These are phyloP conservation scores for Tiliacea citrago DNA, from an alignment of 2,888 invertebrate genomes.

Conservation along the genomic window DNA sequence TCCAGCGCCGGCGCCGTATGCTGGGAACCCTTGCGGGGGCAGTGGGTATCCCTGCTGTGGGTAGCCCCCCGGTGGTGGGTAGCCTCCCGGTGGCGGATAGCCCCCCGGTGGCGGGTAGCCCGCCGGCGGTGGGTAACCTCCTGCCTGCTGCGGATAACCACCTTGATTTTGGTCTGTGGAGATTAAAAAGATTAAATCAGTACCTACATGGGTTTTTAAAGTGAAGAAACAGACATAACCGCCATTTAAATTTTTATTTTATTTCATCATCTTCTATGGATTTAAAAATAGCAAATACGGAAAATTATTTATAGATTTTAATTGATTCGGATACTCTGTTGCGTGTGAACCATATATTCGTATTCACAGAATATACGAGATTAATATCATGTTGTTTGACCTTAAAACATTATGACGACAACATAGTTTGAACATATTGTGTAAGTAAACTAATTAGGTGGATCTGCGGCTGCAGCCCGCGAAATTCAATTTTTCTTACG, in stretches of 20 bases:
- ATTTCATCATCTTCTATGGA: constrained; percentile 11
- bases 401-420: constrained; percentile 5
- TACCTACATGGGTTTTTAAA: not conserved
- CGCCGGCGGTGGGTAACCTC: constrained; percentile 79
- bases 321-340: constrained; percentile 1
- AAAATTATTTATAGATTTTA: constrained; percentile 12
- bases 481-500: too few relatives aligned
- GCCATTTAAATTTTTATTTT: constrained; percentile 2
- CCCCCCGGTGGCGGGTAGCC: constrained; percentile 81
- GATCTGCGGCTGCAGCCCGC: too few relatives aligned
- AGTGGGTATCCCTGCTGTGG: constrained; percentile 83
- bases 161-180: constrained; percentile 84
- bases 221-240: constrained; percentile 3
- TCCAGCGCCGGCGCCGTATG: constrained; percentile 76
- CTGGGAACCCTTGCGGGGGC: constrained; percentile 76
- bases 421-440: constrained; percentile 10
- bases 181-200: constrained; percentile 22
- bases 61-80: constrained; percentile 78
- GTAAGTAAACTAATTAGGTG: too few relatives aligned
- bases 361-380: constrained; percentile 17
- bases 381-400: not conserved
- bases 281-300: not conserved
- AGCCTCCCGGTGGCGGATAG: constrained; percentile 76
- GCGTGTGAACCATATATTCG: not conserved
- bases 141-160: constrained; percentile 76